Base-by-base conservation (phyloP, 23 tunicate species). In the Clavelina lepadiformis region DNA sequence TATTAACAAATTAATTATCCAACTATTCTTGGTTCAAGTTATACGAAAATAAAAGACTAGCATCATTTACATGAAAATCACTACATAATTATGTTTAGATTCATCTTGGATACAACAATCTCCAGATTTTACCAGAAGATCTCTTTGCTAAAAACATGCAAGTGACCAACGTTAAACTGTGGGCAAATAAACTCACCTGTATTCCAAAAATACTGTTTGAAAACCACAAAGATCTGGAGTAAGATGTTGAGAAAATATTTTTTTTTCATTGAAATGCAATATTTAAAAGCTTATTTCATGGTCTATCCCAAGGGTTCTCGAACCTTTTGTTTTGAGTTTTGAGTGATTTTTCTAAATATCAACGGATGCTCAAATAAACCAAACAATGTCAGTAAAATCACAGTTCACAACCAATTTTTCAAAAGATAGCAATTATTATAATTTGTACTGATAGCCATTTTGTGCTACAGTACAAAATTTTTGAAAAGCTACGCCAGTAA, bases 141-240 rank as follows among this genome's bases (percentile, higher is more conserved):
- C 19, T 86, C 28, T 86, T 86, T 31, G 51, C 28, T 18, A 23
- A 37, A 15, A 78, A 65, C 31, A 72, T 58, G 1, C 20, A 46
- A 28, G 71, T 86, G 1, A 51, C 66, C 29, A 46, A 32, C 33
- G 76, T 86, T 1, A 38, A 65, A 30, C 47, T 86, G 35, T 86
- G 95, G 95, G 69, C 95, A 11, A 86, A 86, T 47, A 23, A 79
- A 25, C 35, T 86, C 19, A 21, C 62, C 23, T 86, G 95, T 67
- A 41, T 86, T 1, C 95, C 95, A 31, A 47, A 72, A 30, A 47
- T 13, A 0, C 5, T 73, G 35, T 72, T 86, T 54, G 46, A 50
- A 22, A 73, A 86, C 38, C 61, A 65, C 29, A 46, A 19, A 20
- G 62, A 86, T 3, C 52, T 86, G 28, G 35, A 56, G 95, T 72